Base-by-base conservation (phyloP, 1,140 invertebrate species). In the Choristoneura fumiferana region DNA sequence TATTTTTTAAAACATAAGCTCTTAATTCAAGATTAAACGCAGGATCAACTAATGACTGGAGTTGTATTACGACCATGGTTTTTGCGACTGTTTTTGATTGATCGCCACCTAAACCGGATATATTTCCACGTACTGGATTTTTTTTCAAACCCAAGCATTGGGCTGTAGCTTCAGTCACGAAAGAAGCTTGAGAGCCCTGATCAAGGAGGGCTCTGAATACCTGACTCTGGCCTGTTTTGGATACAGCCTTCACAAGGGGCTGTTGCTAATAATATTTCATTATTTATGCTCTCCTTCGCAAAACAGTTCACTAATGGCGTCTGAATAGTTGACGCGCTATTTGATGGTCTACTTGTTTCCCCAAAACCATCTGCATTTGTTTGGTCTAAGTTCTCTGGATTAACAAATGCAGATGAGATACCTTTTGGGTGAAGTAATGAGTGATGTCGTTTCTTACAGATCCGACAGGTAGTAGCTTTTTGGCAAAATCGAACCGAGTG, bases 51-150 rank as follows among this genome's bases (percentile, higher is more conserved):
- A 54, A 43, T 8, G 71, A 70, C 15, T 9, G 57, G 18, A 71
- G 36, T 5, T 54, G 49, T 0, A 69, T 12, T 0, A 5, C 18
- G 9, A 71, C 69, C 18, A 54, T 58, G 5, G 54, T 38, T 9
- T 54, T 71, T 4, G 65, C 63, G 9, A 49, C 8, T 9, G 67
- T 17, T 13, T 10, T 18, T n/a, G n/a, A n/a, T 18, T 38, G 43
- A 5, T 65, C 55, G 36, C 63, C 61, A 22, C 72, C 72, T 34
- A 34, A 9, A 1, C 64, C 66, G 14, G 65, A 64, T 15, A 67
- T 61, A 6, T 22, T 35, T 6, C 36, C 54, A 13, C 13, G 62
- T 1, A 18, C 54, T 15, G 60, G 39, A n/a, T n/a, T 52, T 49
- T 63, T 68, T 17, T 60, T 65, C 8, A 71, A 53, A 5, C 69